Evolutionary conservation across 1,140 invertebrate genomes (phyloP).

Genomic region (Tyrophagus putrescentiae): DNA sequence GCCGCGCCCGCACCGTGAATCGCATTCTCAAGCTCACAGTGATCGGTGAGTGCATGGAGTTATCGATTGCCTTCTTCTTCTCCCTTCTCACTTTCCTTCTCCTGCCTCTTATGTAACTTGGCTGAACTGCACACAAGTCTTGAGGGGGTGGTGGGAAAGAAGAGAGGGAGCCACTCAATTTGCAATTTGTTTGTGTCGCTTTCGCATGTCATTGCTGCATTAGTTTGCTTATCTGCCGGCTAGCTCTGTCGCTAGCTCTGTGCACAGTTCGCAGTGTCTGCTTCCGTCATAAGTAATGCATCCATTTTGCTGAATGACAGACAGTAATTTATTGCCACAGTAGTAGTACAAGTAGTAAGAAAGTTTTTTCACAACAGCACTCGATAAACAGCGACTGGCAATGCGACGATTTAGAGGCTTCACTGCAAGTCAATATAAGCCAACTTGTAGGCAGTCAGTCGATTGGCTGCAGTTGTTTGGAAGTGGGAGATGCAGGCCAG

Average conservation of each 20-base stretch:
- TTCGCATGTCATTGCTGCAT: not conserved
- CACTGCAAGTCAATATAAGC: no score
- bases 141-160: not conserved
- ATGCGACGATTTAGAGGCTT: no score
- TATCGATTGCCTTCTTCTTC: not conserved
- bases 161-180: not conserved
- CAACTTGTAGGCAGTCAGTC: no score
- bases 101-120: no score
- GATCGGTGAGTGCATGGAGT: slow-evolving; percentile 53
- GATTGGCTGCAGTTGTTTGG: no score
- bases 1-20: slow-evolving; percentile 72
- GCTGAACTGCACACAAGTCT: no score
- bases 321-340: not conserved
- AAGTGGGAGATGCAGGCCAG: no score
- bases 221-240: not conserved
- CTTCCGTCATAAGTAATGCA: slow-evolving; percentile 6
- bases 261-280: not conserved
- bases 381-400: no score
- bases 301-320: slow-evolving; percentile 11
- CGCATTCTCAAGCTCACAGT: slow-evolving; percentile 74
- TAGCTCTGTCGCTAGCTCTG: no score
- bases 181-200: slow-evolving; percentile 8
- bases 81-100: not conserved
- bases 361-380: no score
- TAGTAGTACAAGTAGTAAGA: no score